Conservation (phyloP, 2,888 invertebrate species). For the Leucoma salicis region DNA sequence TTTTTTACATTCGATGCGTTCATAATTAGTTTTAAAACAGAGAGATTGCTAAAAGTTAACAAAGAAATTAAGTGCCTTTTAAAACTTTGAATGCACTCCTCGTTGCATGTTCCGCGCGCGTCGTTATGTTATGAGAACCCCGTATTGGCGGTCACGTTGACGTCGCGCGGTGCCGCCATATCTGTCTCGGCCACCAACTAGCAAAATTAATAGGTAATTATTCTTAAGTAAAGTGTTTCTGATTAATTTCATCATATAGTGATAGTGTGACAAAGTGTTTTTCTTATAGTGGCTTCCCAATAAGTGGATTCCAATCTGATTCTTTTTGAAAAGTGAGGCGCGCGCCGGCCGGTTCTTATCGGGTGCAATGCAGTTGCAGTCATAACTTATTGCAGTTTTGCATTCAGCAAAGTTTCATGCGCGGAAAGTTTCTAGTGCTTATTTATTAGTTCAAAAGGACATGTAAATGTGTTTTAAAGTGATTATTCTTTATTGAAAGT, state of each 20-base stretch:
- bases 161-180: conserved; percentile 86
- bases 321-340: conserved; percentile 75
- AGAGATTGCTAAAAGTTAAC: conserved; percentile 63
- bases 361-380: conserved; percentile 82
- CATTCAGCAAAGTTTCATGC: conserved; percentile 75
- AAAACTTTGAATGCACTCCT: conserved; percentile 83
- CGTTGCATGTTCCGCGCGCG: conserved; percentile 88
- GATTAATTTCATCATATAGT: conserved; percentile 59
- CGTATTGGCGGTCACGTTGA: conserved; percentile 87
- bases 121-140: conserved; percentile 87
- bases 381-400: conserved; percentile 82
- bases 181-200: conserved; percentile 84
- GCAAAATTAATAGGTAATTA: conserved; percentile 84
- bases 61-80: conserved; percentile 68
- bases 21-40: conserved; percentile 64
- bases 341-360: conserved; percentile 82
- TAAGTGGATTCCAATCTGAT: conserved; percentile 69
- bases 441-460: conserved; percentile 55
- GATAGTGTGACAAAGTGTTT: conserved; percentile 68
- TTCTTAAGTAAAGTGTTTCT: conserved; percentile 75
- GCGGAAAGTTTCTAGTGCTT: conserved; percentile 76
- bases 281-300: conserved; percentile 49
- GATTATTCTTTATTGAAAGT: conserved; percentile 61
- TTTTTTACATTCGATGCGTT: conserved; percentile 62
- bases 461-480: conserved; percentile 69